Evolutionary conservation across 2,888 invertebrate genomes (phyloP).

Genomic region (Sminthurides aquaticus): DNA sequence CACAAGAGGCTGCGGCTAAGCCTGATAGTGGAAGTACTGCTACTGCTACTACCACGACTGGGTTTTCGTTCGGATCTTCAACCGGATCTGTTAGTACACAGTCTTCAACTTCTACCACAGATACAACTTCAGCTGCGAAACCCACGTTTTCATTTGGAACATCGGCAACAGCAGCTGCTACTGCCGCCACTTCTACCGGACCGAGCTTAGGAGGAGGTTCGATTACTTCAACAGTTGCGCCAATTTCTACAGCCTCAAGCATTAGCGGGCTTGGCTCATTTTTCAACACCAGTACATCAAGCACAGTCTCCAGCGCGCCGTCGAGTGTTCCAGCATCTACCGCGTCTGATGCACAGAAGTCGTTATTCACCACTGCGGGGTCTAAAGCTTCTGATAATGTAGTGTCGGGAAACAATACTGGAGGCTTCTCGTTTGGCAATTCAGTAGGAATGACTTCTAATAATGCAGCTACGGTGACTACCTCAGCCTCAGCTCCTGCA

Average conservation of each 20-base stretch:
- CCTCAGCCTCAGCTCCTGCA: not conserved
- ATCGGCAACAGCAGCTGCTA: not conserved
- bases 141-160: not conserved
- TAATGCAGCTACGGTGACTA: not conserved
- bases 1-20: too few relatives aligned
- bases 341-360: too few relatives aligned
- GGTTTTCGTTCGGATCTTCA: slow-evolving; percentile 13
- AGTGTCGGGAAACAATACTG: too few relatives aligned
- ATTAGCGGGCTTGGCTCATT: not conserved
- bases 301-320: not conserved
- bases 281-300: not conserved
- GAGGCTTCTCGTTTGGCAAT: slow-evolving; percentile 3
- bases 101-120: not conserved
- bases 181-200: too few relatives aligned
- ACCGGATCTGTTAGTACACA: not conserved
- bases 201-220: too few relatives aligned
- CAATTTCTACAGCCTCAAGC: too few relatives aligned
- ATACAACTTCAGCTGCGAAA: not conserved
- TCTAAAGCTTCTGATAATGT: too few relatives aligned
- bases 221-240: too few relatives aligned
- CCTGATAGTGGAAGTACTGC: not conserved
- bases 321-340: not conserved
- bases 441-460: not conserved
- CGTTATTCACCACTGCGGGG: too few relatives aligned
- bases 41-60: slow-evolving; percentile 8